Evolutionary conservation across 30 jellyfish, hydroid and myxozoan species (phyloP), one percentile per base, ranked within the genome.

Genomic region (Catostylus mosaicus): DNA sequence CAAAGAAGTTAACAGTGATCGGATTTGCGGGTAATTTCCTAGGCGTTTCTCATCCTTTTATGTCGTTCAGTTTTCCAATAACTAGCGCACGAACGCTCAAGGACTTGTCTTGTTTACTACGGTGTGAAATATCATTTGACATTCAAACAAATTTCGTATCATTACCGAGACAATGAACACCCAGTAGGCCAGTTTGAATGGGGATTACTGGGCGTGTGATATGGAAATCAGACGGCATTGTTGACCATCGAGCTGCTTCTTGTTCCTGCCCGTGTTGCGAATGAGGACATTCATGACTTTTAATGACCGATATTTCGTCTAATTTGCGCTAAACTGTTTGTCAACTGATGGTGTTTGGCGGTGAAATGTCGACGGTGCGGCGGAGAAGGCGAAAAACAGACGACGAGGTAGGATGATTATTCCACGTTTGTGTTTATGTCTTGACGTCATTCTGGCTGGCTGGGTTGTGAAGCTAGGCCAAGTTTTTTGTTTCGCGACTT

Each of bases 191-290:
- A 4, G 12, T 4, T 68, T 68, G 80, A 68, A 68, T 34, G 14
- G 64, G 64, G 64, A 68, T 68, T 68, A 68, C 12, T 3, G 64
- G 24, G 65, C 20, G 80, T 36, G 6, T 30, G 57, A 10, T 68
- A 36, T 68, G 65, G 66, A 46, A 68, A 46, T 68, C 80, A 68
- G 80, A 37, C 80, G 64, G 19, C 31, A 23, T 68, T 36, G 80
- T 68, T 68, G 43, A 5, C 43, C 16, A 6, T 59, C 20, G 36
- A 10, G 19, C 16, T 59, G 36, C 26, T n/a, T 12, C n/a, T 1
- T 18, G 67, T 8, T 52, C 30, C 3, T 52, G 23, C 26, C 30
- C 67, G 26, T 22, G 23, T 14, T 24, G 29, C 67, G 67, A 52
- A n/a, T 16, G 19, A 24, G 67, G 29, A 52, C 67, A 52, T 52